These are phyloP conservation scores for Cistogaster globosa DNA, from an alignment of 2,888 invertebrate species.

Conservation along the genomic window DNA sequence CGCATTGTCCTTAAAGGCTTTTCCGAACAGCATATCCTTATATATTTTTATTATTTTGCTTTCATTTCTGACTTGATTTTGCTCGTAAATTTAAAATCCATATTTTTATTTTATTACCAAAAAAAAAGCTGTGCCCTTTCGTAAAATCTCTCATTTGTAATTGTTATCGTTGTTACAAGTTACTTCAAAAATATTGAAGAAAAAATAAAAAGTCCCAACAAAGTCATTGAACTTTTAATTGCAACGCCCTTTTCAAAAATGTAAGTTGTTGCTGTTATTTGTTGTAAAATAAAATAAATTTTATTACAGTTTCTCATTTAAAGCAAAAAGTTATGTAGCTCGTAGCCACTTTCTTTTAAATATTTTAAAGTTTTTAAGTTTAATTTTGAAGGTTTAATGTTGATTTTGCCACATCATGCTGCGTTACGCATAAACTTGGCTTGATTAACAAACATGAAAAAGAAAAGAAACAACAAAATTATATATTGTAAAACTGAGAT, in stretches of 20 bases:
- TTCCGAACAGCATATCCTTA: too few relatives aligned
- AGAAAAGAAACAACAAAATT: background rate
- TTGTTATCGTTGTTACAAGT: slow-evolving; percentile 19
- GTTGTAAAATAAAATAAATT: slow-evolving; percentile 35
- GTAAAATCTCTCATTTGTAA: slow-evolving; percentile 1
- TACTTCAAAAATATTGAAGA: slow-evolving; percentile 31
- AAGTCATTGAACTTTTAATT: slow-evolving; percentile 66
- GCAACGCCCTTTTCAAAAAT: slow-evolving; percentile 58
- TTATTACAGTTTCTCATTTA: slow-evolving; percentile 42
- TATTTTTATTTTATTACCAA: too few relatives aligned
- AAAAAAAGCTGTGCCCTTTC: too few relatives aligned
- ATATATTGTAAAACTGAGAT: background rate
- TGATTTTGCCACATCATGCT: slow-evolving; percentile 55
- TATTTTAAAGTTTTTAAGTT: slow-evolving; percentile 13
- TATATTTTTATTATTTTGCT: too few relatives aligned
- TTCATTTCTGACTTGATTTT: too few relatives aligned
- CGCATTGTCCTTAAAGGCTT: too few relatives aligned
- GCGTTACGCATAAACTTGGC: slow-evolving; percentile 61
- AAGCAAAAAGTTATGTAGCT: slow-evolving; percentile 20
- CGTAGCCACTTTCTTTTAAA: slow-evolving; percentile 50
- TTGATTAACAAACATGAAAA: slow-evolving; percentile 1
- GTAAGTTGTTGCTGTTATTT: slow-evolving; percentile 17
- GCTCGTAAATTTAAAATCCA: too few relatives aligned
- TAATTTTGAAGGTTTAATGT: slow-evolving; percentile 22
- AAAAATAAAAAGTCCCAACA: background rate